Percentiles rank a stretch among this genome's conserved stretches.
These are phyloP conservation scores for Ia io DNA, from an alignment of 2,113 vertebrate species.

Conservation along the genomic window DNA sequence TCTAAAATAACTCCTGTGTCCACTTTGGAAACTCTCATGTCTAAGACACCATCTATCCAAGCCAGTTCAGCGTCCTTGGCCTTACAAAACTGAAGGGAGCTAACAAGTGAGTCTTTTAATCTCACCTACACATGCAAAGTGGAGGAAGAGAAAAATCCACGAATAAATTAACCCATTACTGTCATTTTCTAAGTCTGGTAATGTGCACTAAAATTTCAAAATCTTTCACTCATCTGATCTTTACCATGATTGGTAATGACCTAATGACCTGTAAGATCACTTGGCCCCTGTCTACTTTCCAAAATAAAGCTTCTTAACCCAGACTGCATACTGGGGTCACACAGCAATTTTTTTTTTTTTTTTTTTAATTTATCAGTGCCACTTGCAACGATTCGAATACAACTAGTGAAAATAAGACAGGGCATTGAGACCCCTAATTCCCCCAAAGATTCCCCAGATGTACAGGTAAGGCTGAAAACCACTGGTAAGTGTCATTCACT, in stretches of 20 bases:
- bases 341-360: not conserved
- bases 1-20: slow-evolving; percentile 96
- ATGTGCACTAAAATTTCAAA: not conserved
- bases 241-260: not conserved
- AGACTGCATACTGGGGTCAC: not conserved
- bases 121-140: slow-evolving; percentile 85
- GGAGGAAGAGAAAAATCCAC: not conserved
- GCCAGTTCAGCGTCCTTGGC: slow-evolving; percentile 97
- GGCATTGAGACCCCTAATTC: not conserved
- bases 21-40: slow-evolving; percentile 98
- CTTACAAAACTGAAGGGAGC: slow-evolving; percentile 98
- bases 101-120: slow-evolving; percentile 97
- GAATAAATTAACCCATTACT: not conserved
- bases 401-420: not conserved
- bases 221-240: not conserved
- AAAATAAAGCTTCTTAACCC: not conserved
- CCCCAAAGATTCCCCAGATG: not conserved
- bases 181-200: not conserved
- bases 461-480: not conserved
- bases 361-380: not conserved
- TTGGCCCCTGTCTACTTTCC: not conserved
- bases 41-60: slow-evolving; percentile 97
- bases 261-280: not conserved
- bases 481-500: not conserved
- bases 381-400: not conserved